Evolutionary conservation across 2,888 invertebrate genomes (phyloP), one percentile per base, ranked within the genome.

Genomic region (Teleiodes luculella): DNA sequence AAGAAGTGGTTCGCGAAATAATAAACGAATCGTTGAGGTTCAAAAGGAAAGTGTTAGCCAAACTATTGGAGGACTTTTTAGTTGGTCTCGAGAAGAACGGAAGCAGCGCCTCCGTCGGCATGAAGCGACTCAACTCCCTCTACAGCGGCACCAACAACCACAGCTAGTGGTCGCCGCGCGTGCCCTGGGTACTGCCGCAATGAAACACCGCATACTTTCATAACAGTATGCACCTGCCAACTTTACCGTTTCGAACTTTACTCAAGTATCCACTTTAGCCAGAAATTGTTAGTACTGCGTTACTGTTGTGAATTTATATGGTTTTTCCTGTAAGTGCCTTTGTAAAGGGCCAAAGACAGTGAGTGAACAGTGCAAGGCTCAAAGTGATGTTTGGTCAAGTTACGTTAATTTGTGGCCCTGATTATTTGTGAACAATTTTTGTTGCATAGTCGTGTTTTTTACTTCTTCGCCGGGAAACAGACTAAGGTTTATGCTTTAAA

Each of bases 11-110:
- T 59, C 92, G 92, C 64, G 93, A 95, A 70, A 92, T 95, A 60
- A 94, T 95, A 65, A 92, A 92, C 66, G 95, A 96, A 86, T 94
- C 95, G 45, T 84, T 94, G 66, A 90, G 95, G 67, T 96, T 95
- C 80, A 96, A 95, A 78, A 90, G 95, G 65, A 93, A 93, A 74
- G 91, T 91, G 63, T 86, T 95, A 60, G 94, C 94, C 30, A 90
- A 91, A 68, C 76, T 93, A 56, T 85, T 95, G 58, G 93, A 94
- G 78, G 93, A 94, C 71, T 92, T 92, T 74, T 74, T 91, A 64
- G 83, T 82, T 57, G 87, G 88, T 57, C 74, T 90, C 60, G 90
- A 90, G 68, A 87, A 77, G 67, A 90, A 90, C 62, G 90, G 90
- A 36, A 90, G 81, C 71, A 87, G 87, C 76, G 83, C 86, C 65